Conservation (phyloP, 2,797 vertebrate genomes). For the Dromococcyx pavoninus region DNA sequence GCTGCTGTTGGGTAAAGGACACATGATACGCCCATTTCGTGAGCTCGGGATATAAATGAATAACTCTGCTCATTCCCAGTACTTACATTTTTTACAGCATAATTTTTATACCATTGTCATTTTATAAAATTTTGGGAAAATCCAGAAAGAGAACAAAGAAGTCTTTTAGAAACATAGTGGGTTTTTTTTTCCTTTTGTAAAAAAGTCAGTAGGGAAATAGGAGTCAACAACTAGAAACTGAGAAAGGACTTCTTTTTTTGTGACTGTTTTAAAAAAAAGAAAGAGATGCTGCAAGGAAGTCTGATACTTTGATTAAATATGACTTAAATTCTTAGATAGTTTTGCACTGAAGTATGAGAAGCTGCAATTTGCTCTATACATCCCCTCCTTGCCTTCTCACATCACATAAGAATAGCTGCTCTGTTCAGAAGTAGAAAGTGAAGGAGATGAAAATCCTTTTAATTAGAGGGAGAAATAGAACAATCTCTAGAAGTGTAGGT, state of each 20-base stretch:
- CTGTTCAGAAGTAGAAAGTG: neutral
- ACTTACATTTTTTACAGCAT: constrained; percentile 78
- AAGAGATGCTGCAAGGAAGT: neutral
- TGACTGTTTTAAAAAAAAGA: neutral
- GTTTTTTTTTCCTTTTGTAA: neutral
- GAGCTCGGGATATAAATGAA: constrained; percentile 73
- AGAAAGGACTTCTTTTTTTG: neutral
- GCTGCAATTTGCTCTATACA: neutral
- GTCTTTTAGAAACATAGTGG: constrained; percentile 48
- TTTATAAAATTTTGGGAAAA: constrained; percentile 65
- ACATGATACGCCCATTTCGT: constrained; percentile 51
- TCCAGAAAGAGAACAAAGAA: constrained; percentile 50
- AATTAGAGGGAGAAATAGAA: neutral
- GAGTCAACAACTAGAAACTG: constrained; percentile 40
- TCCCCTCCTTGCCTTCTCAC: neutral
- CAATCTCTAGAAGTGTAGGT: neutral
- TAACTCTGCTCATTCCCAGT: constrained; percentile 82
- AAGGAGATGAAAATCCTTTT: neutral
- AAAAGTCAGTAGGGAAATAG: constrained; percentile 7
- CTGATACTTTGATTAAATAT: constrained; percentile 22
- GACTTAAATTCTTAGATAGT: neutral
- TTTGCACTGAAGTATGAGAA: neutral
- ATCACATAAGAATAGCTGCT: neutral
- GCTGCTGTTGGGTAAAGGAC: constrained; percentile 67
- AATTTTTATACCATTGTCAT: constrained; percentile 59